Percentiles rank a stretch among this genome's conserved stretches.
phyloP scores from a whole-genome alignment of 2,888 invertebrate genomes.

The Lucinisca nassula region DNA sequence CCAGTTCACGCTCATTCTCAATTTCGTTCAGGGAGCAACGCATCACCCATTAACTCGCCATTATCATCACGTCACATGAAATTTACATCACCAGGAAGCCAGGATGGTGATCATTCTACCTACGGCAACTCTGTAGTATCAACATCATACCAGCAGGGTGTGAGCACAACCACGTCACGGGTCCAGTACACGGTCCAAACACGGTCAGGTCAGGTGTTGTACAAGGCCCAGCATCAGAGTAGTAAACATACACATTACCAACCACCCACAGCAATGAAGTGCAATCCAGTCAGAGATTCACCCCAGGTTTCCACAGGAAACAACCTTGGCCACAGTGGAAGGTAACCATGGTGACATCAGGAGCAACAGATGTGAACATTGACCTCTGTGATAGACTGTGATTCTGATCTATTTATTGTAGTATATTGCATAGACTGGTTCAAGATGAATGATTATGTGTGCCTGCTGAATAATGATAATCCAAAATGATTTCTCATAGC shows the following conservation, averaged over 20 bases:
- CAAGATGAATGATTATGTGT: neutral
- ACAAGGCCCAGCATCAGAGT: constrained; percentile 75
- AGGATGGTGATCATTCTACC: constrained; percentile 44
- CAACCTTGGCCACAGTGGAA: constrained; percentile 21
- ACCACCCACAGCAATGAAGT: constrained; percentile 89
- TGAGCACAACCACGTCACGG: constrained; percentile 65
- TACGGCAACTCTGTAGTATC: constrained; percentile 50
- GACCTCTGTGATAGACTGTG: neutral
- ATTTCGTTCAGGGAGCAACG: constrained; percentile 46
- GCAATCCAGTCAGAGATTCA: constrained; percentile 87
- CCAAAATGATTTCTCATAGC: neutral
- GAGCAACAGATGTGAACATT: constrained; percentile 59
- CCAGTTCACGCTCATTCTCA: constrained; percentile 8
- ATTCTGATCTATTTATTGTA: constrained; percentile 8
- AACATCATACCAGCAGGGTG: constrained; percentile 39
- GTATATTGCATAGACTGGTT: neutral
- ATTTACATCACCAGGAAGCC: constrained; percentile 19
- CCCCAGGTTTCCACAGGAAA: constrained; percentile 9
- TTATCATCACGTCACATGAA: constrained; percentile 65
- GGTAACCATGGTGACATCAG: constrained; percentile 20
- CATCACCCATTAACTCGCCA: constrained; percentile 58
- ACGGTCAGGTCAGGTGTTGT: constrained; percentile 73
- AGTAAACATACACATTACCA: constrained; percentile 87
- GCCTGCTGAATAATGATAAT: too few relatives aligned
- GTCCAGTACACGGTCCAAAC: constrained; percentile 80